phyloP scores from a whole-genome alignment of 2,113 vertebrate genomes.

The Ceyx melanurus region DNA sequence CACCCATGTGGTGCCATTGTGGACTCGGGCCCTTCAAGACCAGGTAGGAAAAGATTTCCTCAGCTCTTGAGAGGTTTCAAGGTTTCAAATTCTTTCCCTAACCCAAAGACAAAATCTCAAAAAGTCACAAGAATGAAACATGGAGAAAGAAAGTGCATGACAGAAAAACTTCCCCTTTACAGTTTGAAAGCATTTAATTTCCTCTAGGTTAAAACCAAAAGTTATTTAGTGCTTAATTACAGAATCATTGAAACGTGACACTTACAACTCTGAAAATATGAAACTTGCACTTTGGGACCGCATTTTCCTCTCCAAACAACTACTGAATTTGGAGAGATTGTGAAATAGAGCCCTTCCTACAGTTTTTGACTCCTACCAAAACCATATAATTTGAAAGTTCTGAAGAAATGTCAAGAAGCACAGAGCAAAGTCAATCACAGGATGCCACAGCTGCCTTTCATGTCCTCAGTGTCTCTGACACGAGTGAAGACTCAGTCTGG shows the following conservation, averaged over 20 bases:
- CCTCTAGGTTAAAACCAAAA: not conserved
- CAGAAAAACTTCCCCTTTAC: not conserved
- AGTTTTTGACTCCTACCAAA: conserved; percentile 15
- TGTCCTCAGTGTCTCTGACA: not conserved
- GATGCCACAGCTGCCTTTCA: conserved; percentile 19
- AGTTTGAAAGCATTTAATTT: not conserved
- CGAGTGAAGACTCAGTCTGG: conserved; percentile 26
- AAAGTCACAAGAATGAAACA: not conserved
- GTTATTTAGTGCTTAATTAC: not conserved
- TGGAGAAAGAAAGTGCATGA: not conserved
- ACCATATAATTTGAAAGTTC: conserved; percentile 11
- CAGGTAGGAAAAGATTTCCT: not conserved
- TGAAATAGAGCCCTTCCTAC: conserved; percentile 15
- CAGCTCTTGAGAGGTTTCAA: not conserved
- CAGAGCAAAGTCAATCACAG: not conserved
- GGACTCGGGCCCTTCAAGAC: not conserved
- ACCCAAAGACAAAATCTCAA: not conserved
- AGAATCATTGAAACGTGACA: not conserved
- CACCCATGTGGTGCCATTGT: not conserved
- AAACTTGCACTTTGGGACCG: not conserved
- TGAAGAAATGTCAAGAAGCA: conserved; percentile 22
- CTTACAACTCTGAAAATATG: not conserved
- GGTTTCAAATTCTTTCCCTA: not conserved
- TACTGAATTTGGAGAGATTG: not conserved
- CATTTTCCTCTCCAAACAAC: not conserved